Conservation (phyloP, 2,888 invertebrate genomes). For the Drosophila multiciliata region DNA sequence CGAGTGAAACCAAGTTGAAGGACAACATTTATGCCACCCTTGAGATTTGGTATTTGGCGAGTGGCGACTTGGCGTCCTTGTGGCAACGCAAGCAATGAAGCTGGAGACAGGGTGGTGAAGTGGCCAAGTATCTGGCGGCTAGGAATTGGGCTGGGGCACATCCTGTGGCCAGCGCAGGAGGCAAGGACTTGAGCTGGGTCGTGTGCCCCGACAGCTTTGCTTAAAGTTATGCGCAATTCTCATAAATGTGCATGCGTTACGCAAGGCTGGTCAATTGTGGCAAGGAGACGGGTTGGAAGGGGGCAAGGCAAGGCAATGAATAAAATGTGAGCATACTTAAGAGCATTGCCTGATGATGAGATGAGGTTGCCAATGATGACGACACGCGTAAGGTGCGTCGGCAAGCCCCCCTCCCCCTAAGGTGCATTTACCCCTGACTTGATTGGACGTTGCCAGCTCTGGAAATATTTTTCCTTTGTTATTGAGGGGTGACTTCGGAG, state of each 20-base stretch:
- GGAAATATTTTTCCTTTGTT: slow-evolving; percentile 20
- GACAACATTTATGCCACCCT: slow-evolving; percentile 80
- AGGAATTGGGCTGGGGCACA: slow-evolving; percentile 5
- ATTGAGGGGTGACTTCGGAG: slow-evolving; percentile 31
- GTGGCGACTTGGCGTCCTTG: slow-evolving; percentile 63
- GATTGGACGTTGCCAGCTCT: slow-evolving; percentile 51
- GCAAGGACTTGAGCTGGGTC: slow-evolving; percentile 31
- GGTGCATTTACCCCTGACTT: slow-evolving; percentile 60
- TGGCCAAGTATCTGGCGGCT: slow-evolving; percentile 17
- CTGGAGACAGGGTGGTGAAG: slow-evolving; percentile 14
- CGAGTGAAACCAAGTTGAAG: slow-evolving; percentile 57
- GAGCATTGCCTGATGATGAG: slow-evolving; percentile 48
- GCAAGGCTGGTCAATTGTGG: slow-evolving; percentile 75
- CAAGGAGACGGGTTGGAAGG: background rate
- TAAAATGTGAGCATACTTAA: slow-evolving; percentile 66
- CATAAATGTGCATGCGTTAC: slow-evolving; percentile 81
- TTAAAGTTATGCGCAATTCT: slow-evolving; percentile 81
- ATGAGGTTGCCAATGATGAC: slow-evolving; percentile 49
- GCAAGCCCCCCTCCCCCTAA: slow-evolving; percentile 40
- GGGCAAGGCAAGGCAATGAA: slow-evolving; percentile 61
- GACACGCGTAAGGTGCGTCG: slow-evolving; percentile 15
- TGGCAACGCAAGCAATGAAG: slow-evolving; percentile 29
- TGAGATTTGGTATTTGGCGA: slow-evolving; percentile 70
- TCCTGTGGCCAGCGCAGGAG: slow-evolving; percentile 61
- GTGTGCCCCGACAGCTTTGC: slow-evolving; percentile 51